Conservation (phyloP, 2,888 invertebrate species). For the Aphrophora alni region DNA sequence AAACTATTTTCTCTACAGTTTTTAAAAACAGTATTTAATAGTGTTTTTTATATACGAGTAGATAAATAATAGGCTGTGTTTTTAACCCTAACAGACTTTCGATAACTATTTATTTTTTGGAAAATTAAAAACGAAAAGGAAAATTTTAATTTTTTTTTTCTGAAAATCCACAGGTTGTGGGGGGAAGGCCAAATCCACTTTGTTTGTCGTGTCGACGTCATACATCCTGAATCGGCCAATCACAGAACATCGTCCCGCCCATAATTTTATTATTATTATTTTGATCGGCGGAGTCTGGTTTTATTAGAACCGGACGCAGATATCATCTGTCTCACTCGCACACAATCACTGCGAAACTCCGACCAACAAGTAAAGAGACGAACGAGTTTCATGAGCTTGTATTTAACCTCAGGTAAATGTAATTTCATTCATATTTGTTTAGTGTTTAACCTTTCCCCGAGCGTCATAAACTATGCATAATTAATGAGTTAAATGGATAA, state of each 20-base stretch:
- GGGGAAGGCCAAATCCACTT: not conserved
- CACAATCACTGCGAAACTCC: not conserved
- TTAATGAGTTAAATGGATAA: no score
- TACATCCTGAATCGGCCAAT: not conserved
- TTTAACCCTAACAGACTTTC: not conserved
- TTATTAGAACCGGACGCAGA: not conserved
- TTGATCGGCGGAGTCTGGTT: constrained; percentile 4
- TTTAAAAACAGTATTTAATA: not conserved
- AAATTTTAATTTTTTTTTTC: not conserved
- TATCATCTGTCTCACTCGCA: not conserved
- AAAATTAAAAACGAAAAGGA: not conserved
- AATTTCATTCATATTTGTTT: not conserved
- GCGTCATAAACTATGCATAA: no score
- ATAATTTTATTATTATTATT: constrained; percentile 6
- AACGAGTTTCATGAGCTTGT: not conserved
- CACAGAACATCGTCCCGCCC: not conserved
- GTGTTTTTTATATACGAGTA: not conserved
- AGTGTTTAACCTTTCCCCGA: not conserved
- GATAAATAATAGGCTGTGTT: not conserved
- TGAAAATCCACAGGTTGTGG: not conserved
- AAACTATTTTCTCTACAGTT: not conserved
- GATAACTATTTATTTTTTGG: not conserved
- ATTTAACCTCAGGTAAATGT: not conserved
- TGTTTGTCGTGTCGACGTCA: not conserved
- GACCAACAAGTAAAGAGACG: not conserved